Conservation (phyloP, 2,888 invertebrate genomes). For the Epistrophe eligans region DNA sequence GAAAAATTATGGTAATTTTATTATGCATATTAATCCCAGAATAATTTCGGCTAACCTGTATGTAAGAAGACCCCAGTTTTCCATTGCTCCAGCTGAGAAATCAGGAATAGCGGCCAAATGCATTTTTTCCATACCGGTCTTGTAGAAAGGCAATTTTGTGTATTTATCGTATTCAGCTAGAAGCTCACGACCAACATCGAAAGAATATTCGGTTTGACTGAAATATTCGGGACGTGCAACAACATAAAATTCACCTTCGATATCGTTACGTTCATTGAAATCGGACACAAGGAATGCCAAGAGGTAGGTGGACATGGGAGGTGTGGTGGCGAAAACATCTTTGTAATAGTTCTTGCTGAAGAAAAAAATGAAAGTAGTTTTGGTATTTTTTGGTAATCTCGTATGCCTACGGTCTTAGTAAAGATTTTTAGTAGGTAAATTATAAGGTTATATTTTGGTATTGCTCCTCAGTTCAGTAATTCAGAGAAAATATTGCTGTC, state of each 20-base stretch:
- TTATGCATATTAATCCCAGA: not conserved
- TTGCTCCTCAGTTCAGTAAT: too few relatives aligned
- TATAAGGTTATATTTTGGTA: too few relatives aligned
- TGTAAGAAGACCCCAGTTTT: constrained; percentile 95
- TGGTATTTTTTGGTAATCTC: too few relatives aligned
- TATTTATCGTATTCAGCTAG: constrained; percentile 85
- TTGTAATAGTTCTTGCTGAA: constrained; percentile 76
- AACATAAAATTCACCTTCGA: constrained; percentile 84
- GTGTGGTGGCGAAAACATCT: constrained; percentile 83
- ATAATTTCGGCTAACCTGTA: constrained; percentile 85
- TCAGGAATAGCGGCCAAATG: constrained; percentile 94
- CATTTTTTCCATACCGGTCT: constrained; percentile 87
- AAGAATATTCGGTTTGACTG: constrained; percentile 88
- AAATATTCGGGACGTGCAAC: constrained; percentile 89
- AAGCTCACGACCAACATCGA: constrained; percentile 86
- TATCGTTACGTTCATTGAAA: constrained; percentile 81
- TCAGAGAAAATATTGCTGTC: too few relatives aligned
- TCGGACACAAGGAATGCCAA: constrained; percentile 91
- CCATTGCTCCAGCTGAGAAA: constrained; percentile 94
- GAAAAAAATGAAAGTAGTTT: too few relatives aligned
- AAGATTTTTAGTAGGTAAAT: too few relatives aligned
- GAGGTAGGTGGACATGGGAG: constrained; percentile 91
- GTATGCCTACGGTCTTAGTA: too few relatives aligned
- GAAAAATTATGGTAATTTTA: not conserved
- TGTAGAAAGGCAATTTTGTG: constrained; percentile 86